Conservation (phyloP, 2,888 invertebrate genomes). For the Agapostemon virescens region DNA sequence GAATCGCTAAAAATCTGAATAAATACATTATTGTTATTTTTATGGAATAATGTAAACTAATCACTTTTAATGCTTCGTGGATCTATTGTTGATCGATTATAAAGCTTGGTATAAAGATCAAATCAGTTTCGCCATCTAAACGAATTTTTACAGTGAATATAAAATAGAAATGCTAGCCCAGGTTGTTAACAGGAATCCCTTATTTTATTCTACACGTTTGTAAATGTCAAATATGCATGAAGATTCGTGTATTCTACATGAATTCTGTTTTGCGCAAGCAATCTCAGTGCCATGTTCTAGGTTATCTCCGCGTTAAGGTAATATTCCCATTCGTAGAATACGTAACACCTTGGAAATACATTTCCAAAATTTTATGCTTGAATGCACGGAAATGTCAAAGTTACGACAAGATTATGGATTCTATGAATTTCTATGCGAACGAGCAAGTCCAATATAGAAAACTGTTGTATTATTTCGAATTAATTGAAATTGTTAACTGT, state of each 20-base stretch:
- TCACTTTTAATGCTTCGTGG: neutral
- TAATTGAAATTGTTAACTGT: no score
- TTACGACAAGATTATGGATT: neutral
- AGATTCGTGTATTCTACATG: neutral
- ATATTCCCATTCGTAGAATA: neutral
- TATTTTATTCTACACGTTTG: conserved; percentile 1
- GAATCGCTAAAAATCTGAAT: neutral
- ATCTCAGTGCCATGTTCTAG: neutral
- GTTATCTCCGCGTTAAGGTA: neutral
- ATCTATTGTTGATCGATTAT: no score
- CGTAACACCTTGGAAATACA: neutral
- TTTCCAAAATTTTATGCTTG: neutral
- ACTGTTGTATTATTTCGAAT: neutral
- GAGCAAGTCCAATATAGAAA: neutral
- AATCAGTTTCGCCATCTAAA: neutral
- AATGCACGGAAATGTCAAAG: neutral
- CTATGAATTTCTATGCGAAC: neutral
- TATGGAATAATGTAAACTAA: neutral
- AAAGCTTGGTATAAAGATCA: neutral
- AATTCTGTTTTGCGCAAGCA: neutral
- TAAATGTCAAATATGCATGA: neutral
- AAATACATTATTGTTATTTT: no score
- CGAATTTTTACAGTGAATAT: neutral
- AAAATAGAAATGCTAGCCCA: neutral
- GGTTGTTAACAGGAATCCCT: neutral